phyloP scores from a whole-genome alignment of 2,113 vertebrate genomes.

The Limanda limanda region DNA sequence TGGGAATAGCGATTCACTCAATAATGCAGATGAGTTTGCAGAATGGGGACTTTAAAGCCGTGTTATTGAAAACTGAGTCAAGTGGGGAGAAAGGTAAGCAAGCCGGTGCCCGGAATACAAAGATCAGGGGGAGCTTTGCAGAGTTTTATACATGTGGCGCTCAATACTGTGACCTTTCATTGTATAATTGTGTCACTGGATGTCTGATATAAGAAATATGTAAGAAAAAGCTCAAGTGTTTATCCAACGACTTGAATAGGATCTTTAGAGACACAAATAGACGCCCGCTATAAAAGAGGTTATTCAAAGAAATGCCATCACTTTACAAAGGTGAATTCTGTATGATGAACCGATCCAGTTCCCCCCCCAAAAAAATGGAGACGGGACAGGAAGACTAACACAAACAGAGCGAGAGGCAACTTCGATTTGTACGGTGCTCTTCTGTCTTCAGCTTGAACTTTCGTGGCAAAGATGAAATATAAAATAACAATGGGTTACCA shows the following conservation, averaged over 20 bases:
- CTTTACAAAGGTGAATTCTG: neutral
- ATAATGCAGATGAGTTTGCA: conserved; percentile 43
- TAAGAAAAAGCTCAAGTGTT: neutral
- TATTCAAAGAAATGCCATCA: neutral
- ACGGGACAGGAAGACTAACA: conserved; percentile 11
- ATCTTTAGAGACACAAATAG: neutral
- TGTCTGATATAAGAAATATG: conserved; percentile 13
- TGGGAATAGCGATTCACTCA: conserved; percentile 42
- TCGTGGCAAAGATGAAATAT: conserved; percentile 62
- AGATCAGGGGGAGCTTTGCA: conserved; percentile 19
- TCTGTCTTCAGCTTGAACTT: conserved; percentile 63
- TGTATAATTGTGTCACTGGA: conserved; percentile 16
- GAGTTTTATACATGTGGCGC: neutral
- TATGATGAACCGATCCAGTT: neutral
- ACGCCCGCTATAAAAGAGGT: neutral
- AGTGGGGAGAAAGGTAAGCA: conserved; percentile 18
- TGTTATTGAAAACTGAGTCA: conserved; percentile 33
- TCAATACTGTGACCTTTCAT: conserved; percentile 48
- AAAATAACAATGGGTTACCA: conserved; percentile 76
- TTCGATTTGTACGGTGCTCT: conserved; percentile 1
- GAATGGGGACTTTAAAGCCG: conserved; percentile 41
- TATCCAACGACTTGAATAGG: conserved; percentile 15
- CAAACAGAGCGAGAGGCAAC: conserved; percentile 5
- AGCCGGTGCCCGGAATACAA: conserved; percentile 21
- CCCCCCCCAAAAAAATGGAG: neutral